Conservation (phyloP, 2,797 vertebrate genomes). For the Melanogrammus aeglefinus region DNA sequence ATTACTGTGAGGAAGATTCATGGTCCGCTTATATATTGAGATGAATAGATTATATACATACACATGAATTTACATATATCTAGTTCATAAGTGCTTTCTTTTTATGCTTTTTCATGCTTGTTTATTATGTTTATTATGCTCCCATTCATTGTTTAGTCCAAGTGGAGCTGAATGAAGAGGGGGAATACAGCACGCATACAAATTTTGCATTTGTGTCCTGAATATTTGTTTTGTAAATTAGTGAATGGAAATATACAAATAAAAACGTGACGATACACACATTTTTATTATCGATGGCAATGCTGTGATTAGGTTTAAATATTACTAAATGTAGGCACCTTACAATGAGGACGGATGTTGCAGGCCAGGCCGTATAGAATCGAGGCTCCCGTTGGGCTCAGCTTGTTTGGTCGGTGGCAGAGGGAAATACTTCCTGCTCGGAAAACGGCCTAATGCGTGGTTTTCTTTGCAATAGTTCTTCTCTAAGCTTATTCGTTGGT, state of each 20-base stretch:
- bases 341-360: background rate
- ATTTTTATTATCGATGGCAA: background rate
- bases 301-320: background rate
- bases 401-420: background rate
- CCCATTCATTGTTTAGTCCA: background rate
- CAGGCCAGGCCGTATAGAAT: background rate
- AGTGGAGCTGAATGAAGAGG: background rate
- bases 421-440: background rate
- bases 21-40: background rate
- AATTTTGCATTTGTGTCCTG: background rate
- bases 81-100: background rate
- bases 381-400: background rate
- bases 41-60: background rate
- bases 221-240: background rate
- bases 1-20: background rate
- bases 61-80: background rate
- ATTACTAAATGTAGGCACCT: background rate
- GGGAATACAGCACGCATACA: too few species aligned
- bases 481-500: background rate
- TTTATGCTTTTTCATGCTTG: background rate
- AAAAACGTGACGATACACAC: background rate
- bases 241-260: background rate
- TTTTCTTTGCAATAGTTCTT: background rate
- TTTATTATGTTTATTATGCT: background rate
- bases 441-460: background rate